These are phyloP conservation scores for Forbesichthys agassizii DNA, from an alignment of 2,113 vertebrate genomes.

Conservation along the genomic window DNA sequence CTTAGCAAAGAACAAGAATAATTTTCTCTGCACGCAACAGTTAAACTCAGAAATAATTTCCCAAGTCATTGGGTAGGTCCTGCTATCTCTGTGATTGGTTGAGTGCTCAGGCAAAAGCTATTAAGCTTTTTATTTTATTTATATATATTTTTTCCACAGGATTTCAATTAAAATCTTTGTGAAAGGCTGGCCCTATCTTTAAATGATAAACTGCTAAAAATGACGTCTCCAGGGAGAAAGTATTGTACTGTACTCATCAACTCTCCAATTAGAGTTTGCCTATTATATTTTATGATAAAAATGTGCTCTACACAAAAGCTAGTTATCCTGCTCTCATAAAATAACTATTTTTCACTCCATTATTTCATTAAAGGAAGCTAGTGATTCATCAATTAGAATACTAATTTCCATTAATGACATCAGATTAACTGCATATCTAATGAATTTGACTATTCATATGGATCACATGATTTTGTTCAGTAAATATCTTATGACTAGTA, in stretches of 20 bases:
- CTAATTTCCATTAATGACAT: slow-evolving; percentile 67
- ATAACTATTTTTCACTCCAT: slow-evolving; percentile 69
- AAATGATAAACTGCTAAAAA: slow-evolving; percentile 62
- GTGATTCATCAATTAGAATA: slow-evolving; percentile 71
- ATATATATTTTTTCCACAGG: slow-evolving; percentile 36
- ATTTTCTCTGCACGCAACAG: slow-evolving; percentile 44
- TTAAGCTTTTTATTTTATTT: slow-evolving; percentile 61
- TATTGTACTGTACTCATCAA: slow-evolving; percentile 68
- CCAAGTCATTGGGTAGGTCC: slow-evolving; percentile 60
- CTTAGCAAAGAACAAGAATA: slow-evolving; percentile 42
- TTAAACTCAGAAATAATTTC: slow-evolving; percentile 76
- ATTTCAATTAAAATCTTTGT: slow-evolving; percentile 77
- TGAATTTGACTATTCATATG: slow-evolving; percentile 55
- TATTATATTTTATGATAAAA: slow-evolving; percentile 70
- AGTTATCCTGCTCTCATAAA: slow-evolving; percentile 57
- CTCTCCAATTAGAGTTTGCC: slow-evolving; percentile 69
- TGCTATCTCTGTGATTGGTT: slow-evolving; percentile 72
- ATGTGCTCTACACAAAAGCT: slow-evolving; percentile 61
- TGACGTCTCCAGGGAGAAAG: slow-evolving; percentile 57
- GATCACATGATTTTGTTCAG: slow-evolving; percentile 51
- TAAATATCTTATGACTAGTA: slow-evolving; percentile 52
- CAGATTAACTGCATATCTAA: slow-evolving; percentile 54
- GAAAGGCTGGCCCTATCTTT: slow-evolving; percentile 66
- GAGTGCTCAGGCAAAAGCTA: slow-evolving; percentile 73
- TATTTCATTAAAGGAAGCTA: slow-evolving; percentile 70